Percentiles rank a stretch among this genome's conserved stretches.
These are phyloP conservation scores for Pomatorhinus ruficollis DNA, from an alignment of 2,113 vertebrate species.

Conservation along the genomic window DNA sequence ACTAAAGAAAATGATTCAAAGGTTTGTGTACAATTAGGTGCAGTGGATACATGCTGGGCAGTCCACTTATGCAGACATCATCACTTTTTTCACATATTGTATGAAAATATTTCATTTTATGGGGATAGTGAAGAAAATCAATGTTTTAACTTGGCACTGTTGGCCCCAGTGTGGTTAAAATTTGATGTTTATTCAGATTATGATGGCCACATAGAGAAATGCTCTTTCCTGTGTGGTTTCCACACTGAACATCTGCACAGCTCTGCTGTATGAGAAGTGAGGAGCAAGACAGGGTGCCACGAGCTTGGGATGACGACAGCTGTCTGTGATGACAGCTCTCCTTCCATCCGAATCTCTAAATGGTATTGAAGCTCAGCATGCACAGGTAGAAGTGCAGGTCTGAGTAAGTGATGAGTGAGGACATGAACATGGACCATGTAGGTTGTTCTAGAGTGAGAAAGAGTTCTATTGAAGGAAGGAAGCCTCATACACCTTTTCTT, in stretches of 20 bases:
- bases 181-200: background rate
- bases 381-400: background rate
- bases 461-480: background rate
- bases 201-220: background rate
- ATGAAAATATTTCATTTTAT: background rate
- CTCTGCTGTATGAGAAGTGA: background rate
- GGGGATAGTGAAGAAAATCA: background rate
- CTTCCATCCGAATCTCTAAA: accelerated
- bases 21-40: background rate
- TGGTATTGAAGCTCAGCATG: background rate
- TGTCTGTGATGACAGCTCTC: background rate
- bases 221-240: background rate
- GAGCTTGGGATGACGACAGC: background rate
- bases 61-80: background rate
- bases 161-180: background rate
- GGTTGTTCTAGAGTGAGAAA: background rate
- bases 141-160: background rate
- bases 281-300: background rate
- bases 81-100: background rate
- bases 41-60: background rate
- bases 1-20: background rate
- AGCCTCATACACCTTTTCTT: background rate
- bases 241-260: background rate
- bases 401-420: background rate
- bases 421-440: background rate